Evolutionary conservation across 1,140 invertebrate genomes (phyloP).

Genomic region (Dreissena rostriformis): DNA sequence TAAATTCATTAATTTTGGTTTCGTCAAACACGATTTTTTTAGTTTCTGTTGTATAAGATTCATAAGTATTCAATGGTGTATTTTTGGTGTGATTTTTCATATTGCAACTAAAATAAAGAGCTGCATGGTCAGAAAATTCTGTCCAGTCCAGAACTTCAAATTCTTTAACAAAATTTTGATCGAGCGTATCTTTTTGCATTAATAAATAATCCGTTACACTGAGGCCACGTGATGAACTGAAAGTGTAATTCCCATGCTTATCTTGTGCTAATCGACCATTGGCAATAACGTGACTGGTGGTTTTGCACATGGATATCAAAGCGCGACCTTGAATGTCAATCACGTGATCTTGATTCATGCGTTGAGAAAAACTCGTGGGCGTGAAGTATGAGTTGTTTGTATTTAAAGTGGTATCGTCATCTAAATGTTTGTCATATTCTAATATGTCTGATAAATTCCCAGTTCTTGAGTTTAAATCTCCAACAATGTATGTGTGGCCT

Average conservation of each 20-base stretch:
- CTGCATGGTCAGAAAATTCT: conserved; percentile 9
- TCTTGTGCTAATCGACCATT: no score
- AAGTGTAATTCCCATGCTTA: no score
- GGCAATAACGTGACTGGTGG: no score
- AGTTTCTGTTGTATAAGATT: neutral
- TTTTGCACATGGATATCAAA: no score
- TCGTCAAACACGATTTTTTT: neutral
- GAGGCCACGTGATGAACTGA: no score
- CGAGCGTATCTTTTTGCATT: neutral
- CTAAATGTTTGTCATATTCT: neutral
- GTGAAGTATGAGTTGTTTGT: no score
- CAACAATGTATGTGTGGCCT: neutral
- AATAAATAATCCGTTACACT: conserved; percentile 11
- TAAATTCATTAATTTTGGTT: neutral
- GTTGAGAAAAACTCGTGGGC: no score
- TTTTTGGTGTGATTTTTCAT: neutral
- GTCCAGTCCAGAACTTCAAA: neutral
- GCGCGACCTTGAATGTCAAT: no score
- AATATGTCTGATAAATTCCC: neutral
- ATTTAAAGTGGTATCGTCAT: no score
- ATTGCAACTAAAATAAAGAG: neutral
- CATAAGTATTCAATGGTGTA: neutral
- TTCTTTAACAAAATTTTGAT: neutral
- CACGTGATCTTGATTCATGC: no score
- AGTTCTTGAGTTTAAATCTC: neutral